Evolutionary conservation across 2,888 invertebrate genomes (phyloP).

Genomic region (Euplagia quadripunctaria): DNA sequence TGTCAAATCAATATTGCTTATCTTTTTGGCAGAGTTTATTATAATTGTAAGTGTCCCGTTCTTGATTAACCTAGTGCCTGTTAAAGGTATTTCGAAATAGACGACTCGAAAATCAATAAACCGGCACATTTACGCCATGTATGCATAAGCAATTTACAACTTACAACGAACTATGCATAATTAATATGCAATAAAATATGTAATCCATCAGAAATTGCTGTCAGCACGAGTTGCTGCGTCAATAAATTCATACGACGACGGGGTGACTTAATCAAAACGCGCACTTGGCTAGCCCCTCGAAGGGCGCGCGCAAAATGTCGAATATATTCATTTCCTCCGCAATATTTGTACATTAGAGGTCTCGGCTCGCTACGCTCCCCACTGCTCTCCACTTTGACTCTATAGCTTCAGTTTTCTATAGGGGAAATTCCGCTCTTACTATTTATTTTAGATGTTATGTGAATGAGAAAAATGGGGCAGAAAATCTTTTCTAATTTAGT

Average conservation of each 20-base stretch:
- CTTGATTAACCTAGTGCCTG: neutral
- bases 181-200: constrained; percentile 56
- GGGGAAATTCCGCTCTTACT: constrained; percentile 64
- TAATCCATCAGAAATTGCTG: constrained; percentile 63
- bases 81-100: neutral
- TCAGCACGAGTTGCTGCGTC: constrained; percentile 65
- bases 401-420: constrained; percentile 66
- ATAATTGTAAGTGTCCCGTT: neutral
- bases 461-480: neutral
- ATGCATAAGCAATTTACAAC: constrained; percentile 19
- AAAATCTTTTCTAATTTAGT: neutral
- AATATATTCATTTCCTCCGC: constrained; percentile 86
- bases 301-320: constrained; percentile 60
- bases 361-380: constrained; percentile 82
- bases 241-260: constrained; percentile 79
- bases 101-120: neutral
- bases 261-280: constrained; percentile 82
- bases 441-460: constrained; percentile 35
- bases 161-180: constrained; percentile 18
- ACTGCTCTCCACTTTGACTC: constrained; percentile 70
- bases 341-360: constrained; percentile 88
- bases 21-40: neutral
- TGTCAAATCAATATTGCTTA: constrained; percentile 12
- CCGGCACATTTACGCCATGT: neutral
- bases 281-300: constrained; percentile 64